Evolutionary conservation across 2,888 invertebrate genomes (phyloP), one percentile per base, ranked within the genome.

Genomic region (Chrysina gloriosa): DNA sequence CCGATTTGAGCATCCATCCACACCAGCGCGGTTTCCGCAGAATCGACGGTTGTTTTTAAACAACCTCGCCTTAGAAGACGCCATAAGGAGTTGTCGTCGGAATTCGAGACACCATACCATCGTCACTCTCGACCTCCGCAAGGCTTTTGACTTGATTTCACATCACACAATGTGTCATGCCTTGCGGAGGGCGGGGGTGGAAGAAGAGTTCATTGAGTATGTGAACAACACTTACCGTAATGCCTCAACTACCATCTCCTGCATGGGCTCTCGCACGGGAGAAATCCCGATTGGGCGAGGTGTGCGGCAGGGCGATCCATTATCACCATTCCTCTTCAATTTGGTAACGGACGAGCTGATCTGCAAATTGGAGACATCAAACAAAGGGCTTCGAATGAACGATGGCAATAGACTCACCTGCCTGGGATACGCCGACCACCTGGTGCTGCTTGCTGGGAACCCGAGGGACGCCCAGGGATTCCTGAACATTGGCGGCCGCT

Each of bases 301-400:
- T 0, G 83, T 84, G 2, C 76, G 79, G 6, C 84, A 84, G 71
- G 83, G 83, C 0, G 82, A 83, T 68, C 82, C 81, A 0, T 69
- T 83, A 6, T 52, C 52, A 9, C 78, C 78, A 0, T 2, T 76
- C 0, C 67, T 77, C 0, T 77, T 79, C 25, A 76, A 77, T 29
- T 7, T 76, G 0, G 73, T 78, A 0, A 58, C 78, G 11, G 78
- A 77, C 47, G 76, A 77, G 36, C 68, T 77, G 0, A 31, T 76
- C 0, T 36, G 16, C 14, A 2, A 36, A 1, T 56, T 70, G 9
- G 71, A 67, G 7, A 27, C 21, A 0, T 27, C 27, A 0, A 6
- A n/a, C 1, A 23, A 27, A 5, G 3, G 3, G 2, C 7, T 39
- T 6, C 5, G 19, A 19, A 11, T 54, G 3, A n/a, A 27, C 0